Evolutionary conservation across 2,113 vertebrate species (phyloP), one percentile per base, ranked within the genome.

Genomic region (Aptenodytes patagonicus): DNA sequence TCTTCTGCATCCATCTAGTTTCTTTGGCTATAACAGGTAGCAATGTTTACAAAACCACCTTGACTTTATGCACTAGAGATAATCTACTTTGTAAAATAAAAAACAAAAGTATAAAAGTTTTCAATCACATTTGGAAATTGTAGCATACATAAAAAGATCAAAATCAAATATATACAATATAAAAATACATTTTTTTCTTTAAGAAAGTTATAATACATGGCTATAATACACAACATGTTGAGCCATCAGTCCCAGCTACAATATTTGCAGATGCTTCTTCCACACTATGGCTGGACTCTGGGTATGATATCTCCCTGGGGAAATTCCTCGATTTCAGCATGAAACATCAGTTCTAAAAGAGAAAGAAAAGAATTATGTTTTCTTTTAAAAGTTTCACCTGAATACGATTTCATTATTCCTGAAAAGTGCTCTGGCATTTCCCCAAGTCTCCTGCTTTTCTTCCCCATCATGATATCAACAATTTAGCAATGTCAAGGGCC

Each of bases 261-360:
- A 2, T 82, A 85, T 77, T 64, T 91, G 70, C 87, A 91, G 91
- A 66, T 68, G 49, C 71, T 86, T 17, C 64, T 80, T 89, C 47
- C 93, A 60, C 31, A 44, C 81, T 97, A 98, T 34, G 98, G 96
- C 83, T 96, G 98, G 32, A 98, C 97, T 97, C 98, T 98, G 73
- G 97, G 84, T 96, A 98, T 97, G 76, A 98, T 98, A 52, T 98
- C 98, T 58, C 80, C 80, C 25, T 97, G 98, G 14, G 98, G 98
- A 95, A 97, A 97, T 81, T 99, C 98, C 57, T 98, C 98, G 1
- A 99, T 91, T 95, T 98, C 98, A 97, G 98, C 98, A 71, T 98
- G 97, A 97, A 99, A 98, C 95, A 99, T 98, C 73, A 98, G 96
- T 82, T 98, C 99, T 99, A 97, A 84, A 92, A 64, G 58, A 89